Evolutionary conservation across 2,113 vertebrate genomes (phyloP).

Genomic region (Menura novaehollandiae): DNA sequence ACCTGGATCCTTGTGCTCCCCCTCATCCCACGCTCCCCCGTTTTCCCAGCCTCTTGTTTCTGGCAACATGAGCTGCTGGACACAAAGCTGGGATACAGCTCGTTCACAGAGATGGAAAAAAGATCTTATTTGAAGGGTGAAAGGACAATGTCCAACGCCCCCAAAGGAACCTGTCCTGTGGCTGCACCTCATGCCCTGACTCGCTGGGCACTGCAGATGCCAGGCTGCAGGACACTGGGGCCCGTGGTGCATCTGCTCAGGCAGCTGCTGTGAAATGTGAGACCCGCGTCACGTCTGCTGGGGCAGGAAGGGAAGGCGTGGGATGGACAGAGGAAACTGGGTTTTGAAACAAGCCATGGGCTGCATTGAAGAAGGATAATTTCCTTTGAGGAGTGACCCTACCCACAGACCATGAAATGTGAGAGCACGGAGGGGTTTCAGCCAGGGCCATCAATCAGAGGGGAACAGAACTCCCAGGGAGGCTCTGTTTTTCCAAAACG

Average conservation of each 20-base stretch:
- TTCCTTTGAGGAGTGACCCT: conserved; percentile 17
- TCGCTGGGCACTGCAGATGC: background rate
- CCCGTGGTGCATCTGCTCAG: background rate
- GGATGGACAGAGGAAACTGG: conserved; percentile 16
- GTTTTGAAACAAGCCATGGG: conserved; percentile 11
- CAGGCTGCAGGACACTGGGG: conserved; percentile 45
- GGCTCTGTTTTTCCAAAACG: background rate
- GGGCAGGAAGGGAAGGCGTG: background rate
- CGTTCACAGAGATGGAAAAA: background rate
- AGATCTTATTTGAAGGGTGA: conserved; percentile 5
- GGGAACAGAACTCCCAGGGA: background rate
- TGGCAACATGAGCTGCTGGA: background rate
- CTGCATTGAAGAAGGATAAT: background rate
- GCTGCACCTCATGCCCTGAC: conserved; percentile 33
- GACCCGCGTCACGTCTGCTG: background rate
- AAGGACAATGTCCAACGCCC: background rate
- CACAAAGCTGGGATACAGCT: background rate
- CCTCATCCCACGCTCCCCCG: background rate
- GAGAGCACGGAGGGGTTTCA: background rate
- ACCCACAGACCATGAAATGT: background rate
- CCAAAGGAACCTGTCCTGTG: conserved; percentile 22
- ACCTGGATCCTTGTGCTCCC: background rate
- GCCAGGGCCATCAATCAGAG: background rate
- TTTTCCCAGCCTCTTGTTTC: background rate
- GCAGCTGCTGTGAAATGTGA: conserved; percentile 25